phyloP scores from a whole-genome alignment of 2,797 vertebrate species.

The Harpagifer antarcticus region DNA sequence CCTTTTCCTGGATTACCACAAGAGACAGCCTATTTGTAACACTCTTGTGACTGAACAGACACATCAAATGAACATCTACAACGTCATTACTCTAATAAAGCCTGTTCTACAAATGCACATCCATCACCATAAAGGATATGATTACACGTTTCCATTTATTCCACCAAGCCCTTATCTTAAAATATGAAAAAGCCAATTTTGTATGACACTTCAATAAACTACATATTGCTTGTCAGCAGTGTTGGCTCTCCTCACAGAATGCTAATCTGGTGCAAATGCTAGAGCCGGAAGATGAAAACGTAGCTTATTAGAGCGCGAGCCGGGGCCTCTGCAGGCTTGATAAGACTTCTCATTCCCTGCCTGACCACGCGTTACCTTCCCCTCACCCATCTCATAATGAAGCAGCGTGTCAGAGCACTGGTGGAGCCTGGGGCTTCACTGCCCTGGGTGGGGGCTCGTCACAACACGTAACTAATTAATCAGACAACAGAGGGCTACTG shows the following conservation, averaged over 20 bases:
- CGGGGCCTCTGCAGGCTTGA: slow-evolving; percentile 14
- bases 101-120: not conserved
- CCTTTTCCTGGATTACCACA: no score
- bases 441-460: slow-evolving; percentile 41
- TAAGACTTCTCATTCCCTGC: slow-evolving; percentile 33
- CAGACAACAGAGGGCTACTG: slow-evolving; percentile 40
- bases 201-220: slow-evolving; percentile 3
- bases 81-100: not conserved
- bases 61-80: no score
- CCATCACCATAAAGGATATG: not conserved
- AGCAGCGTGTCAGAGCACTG: slow-evolving; percentile 1
- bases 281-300: slow-evolving; percentile 14
- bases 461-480: slow-evolving; percentile 58
- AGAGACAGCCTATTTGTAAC: no score
- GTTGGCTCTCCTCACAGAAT: slow-evolving; percentile 5
- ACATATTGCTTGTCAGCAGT: slow-evolving; percentile 2
- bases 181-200: not conserved
- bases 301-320: slow-evolving; percentile 22
- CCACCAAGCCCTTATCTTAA: not conserved
- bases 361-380: slow-evolving; percentile 17
- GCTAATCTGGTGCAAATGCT: slow-evolving; percentile 20
- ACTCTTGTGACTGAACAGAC: no score
- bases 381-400: slow-evolving; percentile 2
- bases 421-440: slow-evolving; percentile 15
- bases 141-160: slow-evolving; percentile 12